Evolutionary conservation across 2,888 invertebrate species (phyloP).

Genomic region (Ryuthela nishihirai): DNA sequence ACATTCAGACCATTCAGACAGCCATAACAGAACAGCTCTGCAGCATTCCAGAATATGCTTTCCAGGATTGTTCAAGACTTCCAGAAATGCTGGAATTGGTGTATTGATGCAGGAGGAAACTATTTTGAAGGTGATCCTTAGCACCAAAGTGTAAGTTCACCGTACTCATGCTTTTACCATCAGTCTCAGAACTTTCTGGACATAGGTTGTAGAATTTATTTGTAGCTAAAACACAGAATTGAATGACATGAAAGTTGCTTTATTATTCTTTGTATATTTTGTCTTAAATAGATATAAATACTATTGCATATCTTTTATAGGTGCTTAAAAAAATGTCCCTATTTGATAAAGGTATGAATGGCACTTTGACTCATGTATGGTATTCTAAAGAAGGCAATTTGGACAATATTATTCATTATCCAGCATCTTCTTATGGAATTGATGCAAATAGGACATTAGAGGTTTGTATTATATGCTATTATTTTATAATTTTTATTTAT

Average conservation of each 20-base stretch:
- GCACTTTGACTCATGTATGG: conserved; percentile 78
- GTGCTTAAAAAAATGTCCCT: conserved; percentile 80
- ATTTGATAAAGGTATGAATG: conserved; percentile 80
- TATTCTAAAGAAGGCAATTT: conserved; percentile 78
- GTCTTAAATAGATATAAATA: not conserved
- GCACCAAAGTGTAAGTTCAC: too few relatives aligned
- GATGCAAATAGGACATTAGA: conserved; percentile 93
- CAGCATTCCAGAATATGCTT: too few relatives aligned
- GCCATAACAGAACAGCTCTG: too few relatives aligned
- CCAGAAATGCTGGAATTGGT: too few relatives aligned
- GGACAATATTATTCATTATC: conserved; percentile 78
- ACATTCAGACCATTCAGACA: too few relatives aligned
- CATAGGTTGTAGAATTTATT: too few relatives aligned
- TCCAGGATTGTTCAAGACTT: too few relatives aligned
- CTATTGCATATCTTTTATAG: conserved; percentile 49
- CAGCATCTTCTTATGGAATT: conserved; percentile 84
- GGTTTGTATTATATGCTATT: conserved; percentile 52
- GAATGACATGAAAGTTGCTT: not conserved
- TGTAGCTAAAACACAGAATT: not conserved
- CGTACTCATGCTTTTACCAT: too few relatives aligned
- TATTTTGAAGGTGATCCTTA: too few relatives aligned
- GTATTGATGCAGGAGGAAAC: too few relatives aligned
- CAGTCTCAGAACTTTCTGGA: too few relatives aligned
- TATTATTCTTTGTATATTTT: not conserved
- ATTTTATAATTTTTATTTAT: not conserved